phyloP scores from a whole-genome alignment of 2,888 invertebrate species.

The Caenorhabditis sp. region DNA sequence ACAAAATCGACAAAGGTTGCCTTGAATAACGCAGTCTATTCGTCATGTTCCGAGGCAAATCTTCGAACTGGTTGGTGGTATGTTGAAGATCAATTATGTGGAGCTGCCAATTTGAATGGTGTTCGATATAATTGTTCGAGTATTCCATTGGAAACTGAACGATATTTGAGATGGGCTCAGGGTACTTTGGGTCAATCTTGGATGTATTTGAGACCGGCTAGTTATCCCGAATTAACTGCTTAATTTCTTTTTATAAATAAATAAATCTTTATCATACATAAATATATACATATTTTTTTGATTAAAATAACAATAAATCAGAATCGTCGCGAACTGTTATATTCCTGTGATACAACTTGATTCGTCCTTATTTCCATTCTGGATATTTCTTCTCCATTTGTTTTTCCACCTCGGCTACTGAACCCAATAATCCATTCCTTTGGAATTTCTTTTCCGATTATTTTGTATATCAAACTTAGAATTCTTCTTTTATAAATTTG shows the following conservation, averaged over 20 bases:
- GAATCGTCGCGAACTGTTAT: too few relatives aligned
- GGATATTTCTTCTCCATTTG: too few relatives aligned
- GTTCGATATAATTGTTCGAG: constrained; percentile 51
- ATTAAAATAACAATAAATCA: constrained; percentile 10
- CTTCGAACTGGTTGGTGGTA: constrained; percentile 63
- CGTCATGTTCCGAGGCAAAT: constrained; percentile 51
- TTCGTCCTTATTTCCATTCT: too few relatives aligned
- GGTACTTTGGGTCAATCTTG: constrained; percentile 48
- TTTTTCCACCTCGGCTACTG: too few relatives aligned
- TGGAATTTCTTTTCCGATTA: not conserved
- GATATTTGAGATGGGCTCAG: constrained; percentile 54
- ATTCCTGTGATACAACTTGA: too few relatives aligned
- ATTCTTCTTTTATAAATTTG: not conserved
- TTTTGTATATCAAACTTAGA: not conserved
- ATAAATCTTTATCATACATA: too few relatives aligned
- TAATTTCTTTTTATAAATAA: not conserved
- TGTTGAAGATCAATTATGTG: constrained; percentile 48
- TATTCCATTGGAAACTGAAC: constrained; percentile 43
- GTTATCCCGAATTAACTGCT: constrained; percentile 50
- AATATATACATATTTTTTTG: too few relatives aligned
- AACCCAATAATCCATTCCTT: too few relatives aligned
- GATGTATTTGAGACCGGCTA: constrained; percentile 49
- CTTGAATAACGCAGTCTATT: constrained; percentile 11
- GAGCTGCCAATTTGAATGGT: constrained; percentile 60
- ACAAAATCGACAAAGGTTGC: not conserved